Base-by-base conservation (phyloP, 2,888 invertebrate genomes). In the Seira musarum region DNA sequence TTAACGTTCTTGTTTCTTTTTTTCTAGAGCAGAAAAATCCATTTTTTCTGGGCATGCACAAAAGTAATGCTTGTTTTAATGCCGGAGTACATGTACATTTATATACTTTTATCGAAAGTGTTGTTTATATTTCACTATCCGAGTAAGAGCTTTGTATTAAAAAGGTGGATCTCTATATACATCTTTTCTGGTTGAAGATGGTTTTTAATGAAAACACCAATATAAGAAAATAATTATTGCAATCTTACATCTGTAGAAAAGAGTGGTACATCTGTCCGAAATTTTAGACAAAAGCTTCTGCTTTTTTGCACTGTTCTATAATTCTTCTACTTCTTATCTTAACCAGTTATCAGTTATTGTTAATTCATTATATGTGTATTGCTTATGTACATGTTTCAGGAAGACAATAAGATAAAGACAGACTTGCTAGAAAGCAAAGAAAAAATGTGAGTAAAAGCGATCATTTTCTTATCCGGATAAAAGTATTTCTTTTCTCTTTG, bases 201-300 rank as follows among this genome's bases (percentile, higher is more conserved):
- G n/a, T n/a, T n/a, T 40, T 40, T 40, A 40, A 6, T 13, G 13
- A 40, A 13, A 6, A 13, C 40, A 13, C 40, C 6, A 40, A 40
- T 40, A 40, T 40, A 40, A 6, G 40, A 40, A 40, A 40, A 40
- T 69, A 49, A 46, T 69, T 69, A 69, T 69, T 69, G 69, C 57
- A 25, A 69, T 69, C 53, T 69, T 57, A 46, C 17, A 40, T 40
- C 40, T 40, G 40, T 40, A 40, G 6, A 13, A n/a, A 13, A 49
- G 69, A 69, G 69, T 69, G 69, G 57, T 69, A 69, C 69, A 69
- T 69, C 69, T 69, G 69, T 49, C 49, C 69, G 25, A 57, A n/a
- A 40, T 67, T 67, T n/a, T 35, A 25, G 25, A 69, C 22, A 15
- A n/a, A 49, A 67, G 69, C 69, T 69, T 69, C 69, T 69, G 53